These are phyloP conservation scores for Hippocampus kuda DNA, from an alignment of 2,797 vertebrate genomes.

Conservation along the genomic window DNA sequence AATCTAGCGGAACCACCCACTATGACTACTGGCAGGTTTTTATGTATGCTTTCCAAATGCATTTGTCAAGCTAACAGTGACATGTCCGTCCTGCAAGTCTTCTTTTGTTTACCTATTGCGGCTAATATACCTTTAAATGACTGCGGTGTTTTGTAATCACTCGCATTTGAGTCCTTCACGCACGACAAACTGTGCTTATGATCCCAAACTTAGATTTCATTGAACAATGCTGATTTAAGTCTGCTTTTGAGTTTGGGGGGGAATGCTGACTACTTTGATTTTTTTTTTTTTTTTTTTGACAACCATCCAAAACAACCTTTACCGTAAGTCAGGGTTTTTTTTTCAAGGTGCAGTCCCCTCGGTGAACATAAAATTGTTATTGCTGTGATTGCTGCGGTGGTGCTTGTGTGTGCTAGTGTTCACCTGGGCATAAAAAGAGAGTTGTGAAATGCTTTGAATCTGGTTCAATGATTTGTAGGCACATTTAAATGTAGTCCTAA, in stretches of 20 bases:
- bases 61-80: slow-evolving; percentile 61
- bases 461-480: background rate
- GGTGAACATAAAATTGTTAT: background rate
- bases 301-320: background rate
- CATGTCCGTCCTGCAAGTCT: slow-evolving; percentile 32
- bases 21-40: slow-evolving; percentile 62
- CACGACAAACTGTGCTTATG: background rate
- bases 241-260: background rate
- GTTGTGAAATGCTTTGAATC: background rate
- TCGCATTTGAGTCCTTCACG: background rate
- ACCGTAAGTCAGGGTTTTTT: background rate
- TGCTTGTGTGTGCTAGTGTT: background rate
- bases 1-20: slow-evolving; percentile 60
- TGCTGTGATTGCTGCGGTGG: background rate
- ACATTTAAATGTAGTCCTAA: background rate
- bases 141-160: background rate
- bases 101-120: background rate
- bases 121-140: background rate
- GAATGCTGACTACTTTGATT: background rate
- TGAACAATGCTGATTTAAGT: background rate
- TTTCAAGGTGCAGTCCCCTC: background rate
- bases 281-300: background rate
- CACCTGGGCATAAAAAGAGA: background rate
- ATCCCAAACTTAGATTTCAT: background rate
- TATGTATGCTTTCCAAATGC: slow-evolving; percentile 57